Evolutionary conservation across 1,140 invertebrate genomes (phyloP), one percentile per base, ranked within the genome.

Genomic region (Rhopalosiphum maidis): DNA sequence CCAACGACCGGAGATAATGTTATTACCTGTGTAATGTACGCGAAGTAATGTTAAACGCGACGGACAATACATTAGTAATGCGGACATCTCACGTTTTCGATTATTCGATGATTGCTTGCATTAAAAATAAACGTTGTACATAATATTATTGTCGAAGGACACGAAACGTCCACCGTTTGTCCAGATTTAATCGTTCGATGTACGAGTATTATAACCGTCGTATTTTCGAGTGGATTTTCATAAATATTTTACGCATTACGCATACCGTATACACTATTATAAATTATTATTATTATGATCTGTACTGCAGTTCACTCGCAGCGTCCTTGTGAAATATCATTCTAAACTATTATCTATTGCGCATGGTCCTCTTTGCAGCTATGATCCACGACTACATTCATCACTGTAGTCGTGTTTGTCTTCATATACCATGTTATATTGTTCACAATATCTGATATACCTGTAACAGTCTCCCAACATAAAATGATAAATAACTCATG

Each of bases 311-410:
- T 35, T 6, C 6, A 77, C n/a, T 77, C 60, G 60, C 60, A 77
- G 60, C 30, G 60, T 77, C n/a, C 60, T 77, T 77, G 60, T 77
- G 30, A 77, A 77, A 77, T 77, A 77, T 77, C 60, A n/a, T n/a
- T 77, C 15, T 77, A 77, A 77, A 77, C 60, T 68, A 3, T 21
- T 68, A n/a, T 68, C 15, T 15, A n/a, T 15, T 30, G 60, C 4
- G 25, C 55, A 8, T 68, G 60, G 30, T n/a, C 30, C 30, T 18
- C n/a, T 18, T 51, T 51, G 48, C 15, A 51, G 30, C 60, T 18
- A 68, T n/a, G 30, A n/a, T 68, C 60, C 15, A n/a, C 30, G 48
- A 18, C 30, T 68, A n/a, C 60, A 68, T n/a, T 30, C 30, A n/a
- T n/a, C 60, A n/a, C 60, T 51, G 18, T 21, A n/a, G n/a, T 77